Evolutionary conservation across 2,888 invertebrate genomes (phyloP), one percentile per base, ranked within the genome.

Genomic region (Thalpophila matura): DNA sequence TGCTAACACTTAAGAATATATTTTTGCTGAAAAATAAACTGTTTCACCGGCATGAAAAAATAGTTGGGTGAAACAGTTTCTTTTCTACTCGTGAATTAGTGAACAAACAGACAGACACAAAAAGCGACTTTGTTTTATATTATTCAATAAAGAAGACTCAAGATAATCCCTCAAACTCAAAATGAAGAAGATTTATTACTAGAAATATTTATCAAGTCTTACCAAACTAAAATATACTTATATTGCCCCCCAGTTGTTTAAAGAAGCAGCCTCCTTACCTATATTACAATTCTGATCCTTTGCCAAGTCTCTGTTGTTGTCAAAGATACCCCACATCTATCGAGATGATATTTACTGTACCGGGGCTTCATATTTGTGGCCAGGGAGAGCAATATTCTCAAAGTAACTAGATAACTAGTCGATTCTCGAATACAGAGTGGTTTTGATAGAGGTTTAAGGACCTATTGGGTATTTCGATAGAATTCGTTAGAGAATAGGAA

Each of bases 401-500:
- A 83, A 84, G 86, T 86, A 88, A 90, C 88, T 85, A 88, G 88
- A 89, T 85, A 90, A 88, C 87, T 87, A 84, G 86, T 86, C 87
- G 81, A 76, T 83, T 84, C 85, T 80, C 83, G 92, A 90, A 91
- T 92, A 92, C 91, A 86, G 85, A 92, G 82, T 83, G 88, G 87
- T 78, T 79, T 72, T 74, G 76, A 79, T 81, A 77, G 60, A 72
- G 69, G 61, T 74, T 55, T 50, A 12, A n/a, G 51, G 40, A 49
- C 47, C 31, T 70, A 86, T 85, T 84, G 63, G 71, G 79, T 84
- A 62, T 85, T 20, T 14, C 18, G 31, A 82, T 80, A 38, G 75
- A 60, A 56, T 69, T 62, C 46, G 16, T 16, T 59, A 60, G 33
- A 60, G 54, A 60, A 75, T 63, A 29, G 26, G 7, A 35, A 49